Evolutionary conservation across 2,888 invertebrate species (phyloP).

Genomic region (Drosophila pullipes): DNA sequence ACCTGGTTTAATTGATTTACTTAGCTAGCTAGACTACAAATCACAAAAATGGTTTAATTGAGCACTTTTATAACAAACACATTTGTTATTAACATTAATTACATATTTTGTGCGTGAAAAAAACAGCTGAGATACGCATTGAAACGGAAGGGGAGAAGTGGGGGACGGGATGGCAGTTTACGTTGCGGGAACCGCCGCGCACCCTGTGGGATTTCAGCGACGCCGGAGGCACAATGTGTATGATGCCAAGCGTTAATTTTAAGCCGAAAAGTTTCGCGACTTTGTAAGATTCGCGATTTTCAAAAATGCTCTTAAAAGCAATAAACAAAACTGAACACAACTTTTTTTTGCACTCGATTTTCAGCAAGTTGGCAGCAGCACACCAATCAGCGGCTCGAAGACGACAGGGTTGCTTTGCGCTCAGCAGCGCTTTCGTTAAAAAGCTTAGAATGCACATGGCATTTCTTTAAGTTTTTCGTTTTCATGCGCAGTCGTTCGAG

Average conservation of each 20-base stretch:
- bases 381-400: slow-evolving; percentile 17
- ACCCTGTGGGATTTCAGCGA: slow-evolving; percentile 54
- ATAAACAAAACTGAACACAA: slow-evolving; percentile 30
- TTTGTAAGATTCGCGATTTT: neutral
- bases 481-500: neutral
- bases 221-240: slow-evolving; percentile 40
- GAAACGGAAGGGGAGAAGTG: slow-evolving; percentile 1
- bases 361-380: slow-evolving; percentile 41
- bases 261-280: neutral
- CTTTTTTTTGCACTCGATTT: slow-evolving; percentile 20
- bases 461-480: neutral
- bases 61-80: slow-evolving; percentile 31
- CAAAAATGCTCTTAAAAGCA: slow-evolving; percentile 8
- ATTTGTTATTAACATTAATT: slow-evolving; percentile 14
- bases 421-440: neutral
- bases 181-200: slow-evolving; percentile 28
- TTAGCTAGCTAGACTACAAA: slow-evolving; percentile 16
- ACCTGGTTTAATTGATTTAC: slow-evolving; percentile 30
- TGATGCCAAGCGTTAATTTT: slow-evolving; percentile 1
- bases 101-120: slow-evolving; percentile 16
- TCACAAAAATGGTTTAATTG: slow-evolving; percentile 3
- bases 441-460: neutral
- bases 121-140: slow-evolving; percentile 52
- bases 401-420: neutral
- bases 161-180: neutral